These are phyloP conservation scores for Ifrita kowaldi DNA, from an alignment of 2,113 vertebrate species.

Conservation along the genomic window DNA sequence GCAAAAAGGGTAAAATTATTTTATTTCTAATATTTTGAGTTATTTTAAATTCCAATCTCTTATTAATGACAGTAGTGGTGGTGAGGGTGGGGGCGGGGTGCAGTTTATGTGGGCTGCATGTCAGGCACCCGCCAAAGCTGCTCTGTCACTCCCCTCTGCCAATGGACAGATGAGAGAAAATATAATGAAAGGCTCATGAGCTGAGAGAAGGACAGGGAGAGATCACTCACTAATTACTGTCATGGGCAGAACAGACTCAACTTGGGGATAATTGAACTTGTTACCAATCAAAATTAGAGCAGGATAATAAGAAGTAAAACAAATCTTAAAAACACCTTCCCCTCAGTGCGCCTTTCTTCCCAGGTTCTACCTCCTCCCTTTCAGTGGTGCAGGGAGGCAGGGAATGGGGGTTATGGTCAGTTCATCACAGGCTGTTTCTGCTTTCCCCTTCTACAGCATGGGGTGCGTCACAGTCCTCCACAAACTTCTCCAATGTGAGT, in stretches of 20 bases:
- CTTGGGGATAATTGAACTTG: background rate
- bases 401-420: background rate
- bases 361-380: background rate
- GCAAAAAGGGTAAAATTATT: background rate
- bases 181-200: background rate
- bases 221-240: background rate
- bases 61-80: background rate
- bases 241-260: background rate
- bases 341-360: accelerated
- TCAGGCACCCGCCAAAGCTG: background rate
- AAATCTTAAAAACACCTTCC: background rate
- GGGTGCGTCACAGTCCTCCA: background rate
- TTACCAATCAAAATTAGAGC: background rate
- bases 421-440: background rate
- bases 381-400: background rate
- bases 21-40: background rate
- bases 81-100: accelerated
- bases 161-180: background rate
- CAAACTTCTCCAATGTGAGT: background rate
- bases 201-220: background rate
- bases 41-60: background rate
- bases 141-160: background rate
- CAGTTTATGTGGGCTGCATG: background rate
- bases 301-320: background rate
- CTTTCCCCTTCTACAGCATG: background rate